phyloP scores from a whole-genome alignment of 2,113 vertebrate genomes.

The Notothenia coriiceps region DNA sequence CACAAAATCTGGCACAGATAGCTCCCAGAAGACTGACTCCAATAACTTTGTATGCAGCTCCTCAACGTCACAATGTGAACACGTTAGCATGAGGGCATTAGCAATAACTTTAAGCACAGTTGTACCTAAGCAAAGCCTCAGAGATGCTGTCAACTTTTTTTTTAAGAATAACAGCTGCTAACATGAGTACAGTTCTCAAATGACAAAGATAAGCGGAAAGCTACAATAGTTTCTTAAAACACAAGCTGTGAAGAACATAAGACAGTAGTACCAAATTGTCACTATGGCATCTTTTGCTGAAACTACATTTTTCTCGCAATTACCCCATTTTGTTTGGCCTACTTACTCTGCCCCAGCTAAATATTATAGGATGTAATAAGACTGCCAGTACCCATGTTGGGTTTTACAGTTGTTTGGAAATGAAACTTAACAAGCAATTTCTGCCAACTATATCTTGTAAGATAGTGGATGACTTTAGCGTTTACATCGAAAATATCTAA shows the following conservation, averaged over 20 bases:
- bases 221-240: conserved; percentile 20
- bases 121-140: neutral
- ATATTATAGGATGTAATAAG: conserved; percentile 65
- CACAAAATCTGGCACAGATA: neutral
- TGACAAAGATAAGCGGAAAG: neutral
- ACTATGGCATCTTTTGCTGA: conserved; percentile 50
- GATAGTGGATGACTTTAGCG: conserved; percentile 14
- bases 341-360: conserved; percentile 63
- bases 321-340: conserved; percentile 67
- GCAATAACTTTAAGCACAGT: neutral
- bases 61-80: neutral
- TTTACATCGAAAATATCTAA: conserved; percentile 30
- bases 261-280: conserved; percentile 18
- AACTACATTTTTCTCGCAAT: conserved; percentile 52
- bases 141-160: neutral
- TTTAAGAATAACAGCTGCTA: conserved; percentile 9
- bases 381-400: conserved; percentile 62
- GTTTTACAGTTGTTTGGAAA: conserved; percentile 41
- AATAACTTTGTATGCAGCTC: conserved; percentile 3
- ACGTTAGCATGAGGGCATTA: conserved; percentile 7
- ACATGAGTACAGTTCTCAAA: conserved; percentile 2
- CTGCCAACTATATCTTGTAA: conserved; percentile 50
- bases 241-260: conserved; percentile 7
- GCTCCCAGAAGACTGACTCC: neutral
- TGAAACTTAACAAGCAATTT: conserved; percentile 64